Evolutionary conservation across 2,113 vertebrate genomes (phyloP).

Genomic region (Pterophyllum scalare): DNA sequence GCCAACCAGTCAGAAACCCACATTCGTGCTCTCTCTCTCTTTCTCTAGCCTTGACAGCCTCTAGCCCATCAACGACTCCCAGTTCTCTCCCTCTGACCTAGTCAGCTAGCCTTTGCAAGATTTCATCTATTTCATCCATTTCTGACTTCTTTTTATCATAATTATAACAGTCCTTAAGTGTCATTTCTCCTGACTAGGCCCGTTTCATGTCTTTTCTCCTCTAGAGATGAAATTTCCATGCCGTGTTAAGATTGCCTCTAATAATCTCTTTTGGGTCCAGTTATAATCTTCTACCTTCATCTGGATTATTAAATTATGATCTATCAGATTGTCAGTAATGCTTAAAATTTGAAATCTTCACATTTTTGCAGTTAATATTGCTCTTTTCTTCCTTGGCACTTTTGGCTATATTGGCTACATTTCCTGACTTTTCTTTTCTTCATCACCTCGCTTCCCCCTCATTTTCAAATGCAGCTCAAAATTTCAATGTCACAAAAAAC

Average conservation of each 20-base stretch:
- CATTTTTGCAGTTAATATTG: not conserved
- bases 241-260: not conserved
- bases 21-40: not conserved
- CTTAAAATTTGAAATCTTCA: not conserved
- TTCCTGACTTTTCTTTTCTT: not conserved
- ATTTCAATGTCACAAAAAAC: not conserved
- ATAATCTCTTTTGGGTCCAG: not conserved
- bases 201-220: not conserved
- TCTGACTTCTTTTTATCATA: not conserved
- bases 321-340: not conserved
- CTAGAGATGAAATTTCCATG: not conserved
- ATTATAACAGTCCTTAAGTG: not conserved
- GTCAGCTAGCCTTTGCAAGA: slow-evolving; percentile 5
- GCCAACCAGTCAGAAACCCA: not conserved
- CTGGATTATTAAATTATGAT: not conserved
- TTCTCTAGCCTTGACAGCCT: not conserved
- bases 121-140: not conserved
- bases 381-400: not conserved
- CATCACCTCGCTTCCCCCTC: not conserved
- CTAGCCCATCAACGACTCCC: not conserved
- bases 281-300: not conserved
- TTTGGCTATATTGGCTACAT: not conserved
- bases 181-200: not conserved
- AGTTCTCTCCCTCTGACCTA: not conserved
- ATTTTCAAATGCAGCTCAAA: not conserved